phyloP scores from a whole-genome alignment of 2,113 vertebrate species.

The Cynopterus brachyotis region DNA sequence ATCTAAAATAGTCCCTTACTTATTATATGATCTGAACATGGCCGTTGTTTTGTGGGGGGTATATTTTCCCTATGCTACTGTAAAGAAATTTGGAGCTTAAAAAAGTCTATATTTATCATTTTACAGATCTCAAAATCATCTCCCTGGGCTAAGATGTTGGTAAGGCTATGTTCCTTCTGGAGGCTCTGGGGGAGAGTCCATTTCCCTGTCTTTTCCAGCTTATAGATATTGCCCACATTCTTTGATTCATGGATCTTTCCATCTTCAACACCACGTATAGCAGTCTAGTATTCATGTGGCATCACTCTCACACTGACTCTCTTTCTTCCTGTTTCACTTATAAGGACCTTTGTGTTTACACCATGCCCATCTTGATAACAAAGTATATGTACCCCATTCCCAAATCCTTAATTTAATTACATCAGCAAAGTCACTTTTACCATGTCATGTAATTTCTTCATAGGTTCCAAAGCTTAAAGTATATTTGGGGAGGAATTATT shows the following conservation, averaged over 20 bases:
- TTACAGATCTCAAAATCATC: background rate
- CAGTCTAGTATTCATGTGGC: background rate
- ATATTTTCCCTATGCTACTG: background rate
- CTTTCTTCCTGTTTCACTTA: background rate
- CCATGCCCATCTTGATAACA: background rate
- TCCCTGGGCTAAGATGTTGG: background rate
- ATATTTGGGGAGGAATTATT: background rate
- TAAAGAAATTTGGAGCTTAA: background rate
- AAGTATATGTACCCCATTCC: background rate
- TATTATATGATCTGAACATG: background rate
- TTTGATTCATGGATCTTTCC: background rate
- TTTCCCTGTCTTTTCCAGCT: background rate
- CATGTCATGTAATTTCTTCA: background rate
- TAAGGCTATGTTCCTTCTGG: background rate
- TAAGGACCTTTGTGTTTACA: background rate
- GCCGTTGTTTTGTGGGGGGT: background rate
- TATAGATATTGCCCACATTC: too few species aligned
- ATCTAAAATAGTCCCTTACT: background rate
- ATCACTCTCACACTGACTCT: background rate
- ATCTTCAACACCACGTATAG: background rate
- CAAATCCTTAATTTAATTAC: background rate
- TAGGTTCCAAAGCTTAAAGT: background rate
- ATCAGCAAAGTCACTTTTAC: background rate
- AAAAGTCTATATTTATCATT: background rate
- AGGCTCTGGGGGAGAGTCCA: background rate